Evolutionary conservation across 2,888 invertebrate species (phyloP).

Genomic region (Drosophila pullipes): DNA sequence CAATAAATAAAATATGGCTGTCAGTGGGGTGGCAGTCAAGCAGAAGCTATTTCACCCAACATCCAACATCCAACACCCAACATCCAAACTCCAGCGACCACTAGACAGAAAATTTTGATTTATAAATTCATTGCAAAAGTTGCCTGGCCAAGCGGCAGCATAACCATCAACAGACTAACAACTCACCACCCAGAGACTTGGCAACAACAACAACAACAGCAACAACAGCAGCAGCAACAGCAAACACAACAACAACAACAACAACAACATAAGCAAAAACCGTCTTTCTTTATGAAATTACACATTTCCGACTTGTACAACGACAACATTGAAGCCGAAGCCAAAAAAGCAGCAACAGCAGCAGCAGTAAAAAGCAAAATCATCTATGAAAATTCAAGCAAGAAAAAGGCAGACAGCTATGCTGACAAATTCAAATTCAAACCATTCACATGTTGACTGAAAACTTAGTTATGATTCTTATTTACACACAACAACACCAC

Average conservation of each 20-base stretch:
- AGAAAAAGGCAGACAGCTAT: conserved; percentile 27
- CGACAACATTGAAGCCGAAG: conserved; percentile 70
- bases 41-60: conserved; percentile 33
- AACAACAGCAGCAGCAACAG: conserved; percentile 12
- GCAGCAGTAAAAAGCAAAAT: conserved; percentile 41
- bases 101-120: conserved; percentile 78
- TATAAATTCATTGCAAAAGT: conserved; percentile 80
- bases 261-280: conserved; percentile 61
- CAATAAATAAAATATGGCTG: conserved; percentile 82
- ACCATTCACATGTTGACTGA: conserved; percentile 35
- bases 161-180: conserved; percentile 51
- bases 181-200: conserved; percentile 71
- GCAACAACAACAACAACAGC: conserved; percentile 47
- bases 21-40: conserved; percentile 37
- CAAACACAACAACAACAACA: conserved; percentile 34
- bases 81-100: conserved; percentile 48
- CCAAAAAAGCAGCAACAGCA: conserved; percentile 48
- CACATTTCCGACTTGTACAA: conserved; percentile 80
- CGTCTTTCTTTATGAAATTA: conserved; percentile 79
- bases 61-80: conserved; percentile 17
- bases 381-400: conserved; percentile 44
- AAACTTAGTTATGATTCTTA: conserved; percentile 64
- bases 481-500: conserved; percentile 49
- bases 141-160: conserved; percentile 77
- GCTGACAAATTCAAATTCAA: conserved; percentile 19